A percentile compares a stretch with the other conserved stretches of the same genome.
Conservation (phyloP, 2,797 vertebrate genomes). For the Muscicapa comitata region DNA sequence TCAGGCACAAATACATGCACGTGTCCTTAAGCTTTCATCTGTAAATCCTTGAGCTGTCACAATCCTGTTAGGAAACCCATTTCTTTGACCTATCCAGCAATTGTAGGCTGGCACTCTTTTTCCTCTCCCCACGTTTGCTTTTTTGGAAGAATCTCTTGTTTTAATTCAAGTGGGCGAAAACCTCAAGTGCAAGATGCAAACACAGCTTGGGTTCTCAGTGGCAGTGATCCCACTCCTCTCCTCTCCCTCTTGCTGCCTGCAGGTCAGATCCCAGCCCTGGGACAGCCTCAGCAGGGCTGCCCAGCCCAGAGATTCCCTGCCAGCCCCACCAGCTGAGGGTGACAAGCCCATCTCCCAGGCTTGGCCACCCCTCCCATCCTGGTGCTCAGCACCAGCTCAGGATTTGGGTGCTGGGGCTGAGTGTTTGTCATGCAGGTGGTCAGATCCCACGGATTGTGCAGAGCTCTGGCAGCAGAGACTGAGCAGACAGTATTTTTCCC, state of each 20-base stretch:
- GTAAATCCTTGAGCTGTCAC: constrained; percentile 13
- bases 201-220: not conserved
- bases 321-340: not conserved
- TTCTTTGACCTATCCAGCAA: not conserved
- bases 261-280: not conserved
- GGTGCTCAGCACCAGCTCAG: not conserved
- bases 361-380: not conserved
- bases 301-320: not conserved
- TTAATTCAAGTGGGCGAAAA: not conserved
- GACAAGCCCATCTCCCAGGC: not conserved
- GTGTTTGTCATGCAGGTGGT: not conserved
- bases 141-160: not conserved
- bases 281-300: not conserved
- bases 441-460: not conserved
- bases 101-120: not conserved
- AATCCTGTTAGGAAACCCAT: not conserved
- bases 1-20: not conserved
- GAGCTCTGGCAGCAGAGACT: not conserved
- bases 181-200: not conserved
- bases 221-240: not conserved
- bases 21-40: constrained; percentile 14
- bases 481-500: not conserved
- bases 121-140: not conserved
- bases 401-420: not conserved
- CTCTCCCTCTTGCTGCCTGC: not conserved